A percentile compares a stretch with the other conserved stretches of the same genome.
phyloP scores from a whole-genome alignment of 2,888 invertebrate genomes.

The Perdita meconis region DNA sequence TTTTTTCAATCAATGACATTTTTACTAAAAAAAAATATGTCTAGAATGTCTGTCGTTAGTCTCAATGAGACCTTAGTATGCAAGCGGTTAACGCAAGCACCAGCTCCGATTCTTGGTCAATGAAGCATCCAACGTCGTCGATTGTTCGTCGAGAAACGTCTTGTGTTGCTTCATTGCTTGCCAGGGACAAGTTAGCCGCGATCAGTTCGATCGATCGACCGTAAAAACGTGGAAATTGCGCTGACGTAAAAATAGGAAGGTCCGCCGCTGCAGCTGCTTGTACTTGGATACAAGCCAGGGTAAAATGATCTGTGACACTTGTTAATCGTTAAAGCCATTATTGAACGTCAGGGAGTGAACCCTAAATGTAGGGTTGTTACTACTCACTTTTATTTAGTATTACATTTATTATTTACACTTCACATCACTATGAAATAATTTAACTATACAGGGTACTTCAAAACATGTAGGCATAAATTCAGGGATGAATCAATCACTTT shows the following conservation, averaged over 20 bases:
- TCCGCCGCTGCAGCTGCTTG: slow-evolving; percentile 28
- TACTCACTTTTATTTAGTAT: no score
- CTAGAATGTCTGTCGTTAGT: background rate
- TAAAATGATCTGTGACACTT: slow-evolving; percentile 20
- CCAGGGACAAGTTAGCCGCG: slow-evolving; percentile 33
- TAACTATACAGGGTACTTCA: no score
- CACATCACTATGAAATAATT: no score
- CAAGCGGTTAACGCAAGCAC: background rate
- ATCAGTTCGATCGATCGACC: slow-evolving; percentile 57
- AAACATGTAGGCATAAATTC: no score
- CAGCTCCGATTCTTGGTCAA: background rate
- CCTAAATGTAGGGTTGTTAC: no score
- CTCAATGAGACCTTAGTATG: background rate
- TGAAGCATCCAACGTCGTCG: slow-evolving; percentile 6
- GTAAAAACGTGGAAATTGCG: slow-evolving; percentile 47
- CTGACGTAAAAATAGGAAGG: slow-evolving; percentile 47
- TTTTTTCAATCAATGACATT: background rate
- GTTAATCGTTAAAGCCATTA: slow-evolving; percentile 10
- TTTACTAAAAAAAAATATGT: background rate
- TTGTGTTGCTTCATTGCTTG: slow-evolving; percentile 59
- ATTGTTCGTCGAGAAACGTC: slow-evolving; percentile 59
- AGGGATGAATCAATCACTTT: no score
- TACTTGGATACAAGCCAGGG: slow-evolving; percentile 53
- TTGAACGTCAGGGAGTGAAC: background rate
- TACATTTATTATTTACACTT: no score